Base-by-base conservation (phyloP, 2,888 invertebrate genomes). In the Sarcophaga variegata region DNA sequence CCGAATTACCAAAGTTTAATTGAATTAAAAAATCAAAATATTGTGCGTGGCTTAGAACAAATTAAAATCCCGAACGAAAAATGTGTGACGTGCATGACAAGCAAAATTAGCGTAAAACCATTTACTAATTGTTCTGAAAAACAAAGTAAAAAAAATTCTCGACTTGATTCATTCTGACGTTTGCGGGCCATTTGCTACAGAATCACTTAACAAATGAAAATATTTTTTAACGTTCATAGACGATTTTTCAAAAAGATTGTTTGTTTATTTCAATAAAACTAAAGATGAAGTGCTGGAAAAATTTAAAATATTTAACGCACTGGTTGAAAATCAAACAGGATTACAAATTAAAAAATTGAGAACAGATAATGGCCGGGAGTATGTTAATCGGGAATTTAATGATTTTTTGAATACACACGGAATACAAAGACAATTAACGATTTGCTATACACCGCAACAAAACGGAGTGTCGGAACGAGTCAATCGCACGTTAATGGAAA, bases 331-430 rank as follows among this genome's bases (percentile, higher is more conserved):
- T 2, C 83, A 81, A 62, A 85, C 83, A 22, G 86, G 81, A 17
- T 22, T 22, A 17, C 77, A 81, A 77, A 70, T 83, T 25, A 83
- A 75, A 72, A 14, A 45, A 22, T 54, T 84, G 20, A 62, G 79
- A 22, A 81, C 78, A 14, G 84, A 86, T 47, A 88, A 86, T 27
- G 83, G 85, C 17, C 63, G 79, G 45, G 75, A 77, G 59, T 84
- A 69, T 27, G 37, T 84, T n/a, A 83, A 72, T 20, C 69, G 54
- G 22, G 22, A 22, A 22, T 22, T 22, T 22, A 22, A 22, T 22
- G 22, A 22, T 22, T 22, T 22, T 22, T 22, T 22, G 22, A 22
- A 22, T 22, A 22, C 22, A 22, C 22, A 22, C 22, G 22, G 22
- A 22, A 22, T 22, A 22, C 22, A 22, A 22, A 22, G 22, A 22